Base-by-base conservation (phyloP, 2,888 invertebrate species). In the Salticus scenicus region DNA sequence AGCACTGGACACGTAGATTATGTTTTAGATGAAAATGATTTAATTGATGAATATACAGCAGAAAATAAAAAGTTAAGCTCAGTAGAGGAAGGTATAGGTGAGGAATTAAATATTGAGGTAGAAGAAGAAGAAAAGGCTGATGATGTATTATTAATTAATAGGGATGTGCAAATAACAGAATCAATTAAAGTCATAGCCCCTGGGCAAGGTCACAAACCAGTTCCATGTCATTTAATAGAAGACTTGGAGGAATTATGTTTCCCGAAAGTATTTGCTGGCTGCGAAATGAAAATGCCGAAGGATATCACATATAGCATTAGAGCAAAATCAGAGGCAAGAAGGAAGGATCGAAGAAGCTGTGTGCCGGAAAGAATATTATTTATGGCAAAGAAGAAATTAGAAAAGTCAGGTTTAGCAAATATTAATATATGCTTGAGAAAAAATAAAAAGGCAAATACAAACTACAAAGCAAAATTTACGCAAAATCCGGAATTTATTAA, bases 171-270 rank as follows among this genome's bases (percentile, higher is more conserved):
- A 24, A 2, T 63, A 24, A n/a, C 17, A 47, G 2, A 47, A 10
- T 17, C 17, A 14, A 14, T 47, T 47, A 10, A 47, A 17, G 17
- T 47, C 4, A 63, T 63, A 63, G 63, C 24, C n/a, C 63, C 63
- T 1, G 63, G 63, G 4, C 63, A 63, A 63, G 63, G 63, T 2
- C 7, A 63, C 7, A 8, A 24, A 12, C 63, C 63, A 24, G 63
- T 63, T 63, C 63, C 63, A 8, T 63, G 63, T 20, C 63, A 63
- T 63, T 24, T n/a, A 12, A 28, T 63, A 28, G 24, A 20, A 63
- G 63, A 63, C n/a, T 24, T 63, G n/a, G 63, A 63, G 10, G 63
- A 63, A 27, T 63, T 63, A 63, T 63, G 63, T 28, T 63, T 27
- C 14, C 63, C 63, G 1, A 63, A 63, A 63, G 24, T 63, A 20